Conservation (phyloP, 2,113 vertebrate species). For the Upupa epops region DNA sequence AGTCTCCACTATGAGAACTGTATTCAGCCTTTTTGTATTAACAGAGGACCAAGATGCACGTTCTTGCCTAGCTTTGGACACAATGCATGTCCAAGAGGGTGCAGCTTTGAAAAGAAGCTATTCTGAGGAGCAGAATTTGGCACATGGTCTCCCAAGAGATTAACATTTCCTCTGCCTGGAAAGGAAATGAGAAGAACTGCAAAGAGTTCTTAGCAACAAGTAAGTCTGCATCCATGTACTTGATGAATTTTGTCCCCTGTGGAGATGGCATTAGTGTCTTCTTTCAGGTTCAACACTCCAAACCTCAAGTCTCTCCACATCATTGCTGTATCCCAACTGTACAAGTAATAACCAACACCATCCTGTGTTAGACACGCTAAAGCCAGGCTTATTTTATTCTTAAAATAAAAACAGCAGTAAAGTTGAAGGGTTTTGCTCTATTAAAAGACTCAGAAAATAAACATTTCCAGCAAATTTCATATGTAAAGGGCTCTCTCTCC, state of each 20-base stretch:
- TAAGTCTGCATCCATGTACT: not conserved
- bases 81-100: not conserved
- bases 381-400: slow-evolving; percentile 70
- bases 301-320: not conserved
- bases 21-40: not conserved
- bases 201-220: not conserved
- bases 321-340: not conserved
- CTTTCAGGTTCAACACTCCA: not conserved
- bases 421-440: slow-evolving; percentile 54
- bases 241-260: not conserved
- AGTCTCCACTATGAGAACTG: slow-evolving; percentile 14
- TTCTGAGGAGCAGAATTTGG: not conserved
- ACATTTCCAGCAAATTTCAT: slow-evolving; percentile 40
- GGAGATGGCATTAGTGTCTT: not conserved
- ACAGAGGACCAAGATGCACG: not conserved
- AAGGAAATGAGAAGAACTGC: not conserved
- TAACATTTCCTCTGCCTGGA: not conserved
- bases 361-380: slow-evolving; percentile 55
- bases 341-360: slow-evolving; percentile 27
- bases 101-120: not conserved
- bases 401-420: slow-evolving; percentile 69
- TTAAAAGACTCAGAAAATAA: slow-evolving; percentile 65
- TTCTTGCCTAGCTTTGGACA: not conserved
- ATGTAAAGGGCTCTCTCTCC: slow-evolving; percentile 39
- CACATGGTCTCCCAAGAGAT: not conserved